Base-by-base conservation (phyloP, 1,140 invertebrate species). In the Eubasilissa regina region DNA sequence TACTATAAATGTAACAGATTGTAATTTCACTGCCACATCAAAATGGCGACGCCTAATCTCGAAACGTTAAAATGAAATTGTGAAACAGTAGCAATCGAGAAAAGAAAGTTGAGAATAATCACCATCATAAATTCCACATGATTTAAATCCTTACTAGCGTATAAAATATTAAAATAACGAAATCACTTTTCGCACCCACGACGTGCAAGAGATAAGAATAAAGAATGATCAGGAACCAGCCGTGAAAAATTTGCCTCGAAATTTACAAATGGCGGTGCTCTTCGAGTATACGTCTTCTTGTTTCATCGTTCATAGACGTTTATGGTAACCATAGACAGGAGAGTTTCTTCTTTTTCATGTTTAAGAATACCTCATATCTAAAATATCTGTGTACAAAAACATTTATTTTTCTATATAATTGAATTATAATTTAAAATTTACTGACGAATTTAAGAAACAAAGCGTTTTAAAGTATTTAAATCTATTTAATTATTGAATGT, bases 41-140 rank as follows among this genome's bases (percentile, higher is more conserved):
- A 70, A 70, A 70, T 70, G 66, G 66, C 66, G 66, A 70, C 66
- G 66, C 66, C 66, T 70, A 13, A 17, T 15, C 19, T 45, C 25
- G 13, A 25, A 64, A 64, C 19, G 13, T 4, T n/a, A 25, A 19
- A 12, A 64, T 58, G 55, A 19, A 58, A 58, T 58, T 3, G 55
- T 21, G 17, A 19, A 58, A 3, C 55, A 21, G 3, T 58, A 58
- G 17, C 55, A 21, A 58, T 35, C 6, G 25, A 6, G 25, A 35
- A 25, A 25, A 10, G n/a, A 64, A 64, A 12, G 35, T 64, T 12
- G n/a, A 51, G 3, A 51, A 64, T 64, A 70, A 48, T 70, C 19
- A 70, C 66, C 66, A 21, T 70, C 17, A 70, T 53, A 48, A 70
- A 15, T 17, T 48, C 45, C 66, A 70, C 66, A 70, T 70, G 43